These are phyloP conservation scores for Syrrhaptes paradoxus DNA, from an alignment of 2,113 vertebrate genomes.

Conservation along the genomic window DNA sequence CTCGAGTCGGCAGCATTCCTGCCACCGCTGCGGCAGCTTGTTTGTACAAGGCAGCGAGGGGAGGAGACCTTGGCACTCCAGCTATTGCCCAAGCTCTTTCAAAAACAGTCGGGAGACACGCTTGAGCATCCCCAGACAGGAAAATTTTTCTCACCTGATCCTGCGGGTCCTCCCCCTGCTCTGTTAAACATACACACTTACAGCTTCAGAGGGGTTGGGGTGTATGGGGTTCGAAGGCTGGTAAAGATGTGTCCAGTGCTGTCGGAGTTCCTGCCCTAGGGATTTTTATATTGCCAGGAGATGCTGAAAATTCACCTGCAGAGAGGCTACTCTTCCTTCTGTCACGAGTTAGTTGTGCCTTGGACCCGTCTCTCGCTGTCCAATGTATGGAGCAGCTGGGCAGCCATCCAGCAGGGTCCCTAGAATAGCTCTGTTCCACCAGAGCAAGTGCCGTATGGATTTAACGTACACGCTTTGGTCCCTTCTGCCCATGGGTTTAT, in stretches of 20 bases:
- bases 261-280: rapidly evolving
- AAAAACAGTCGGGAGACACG: neutral
- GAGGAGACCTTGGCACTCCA: neutral
- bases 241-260: neutral
- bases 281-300: neutral
- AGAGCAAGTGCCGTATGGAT: neutral
- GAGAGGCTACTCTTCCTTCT: neutral
- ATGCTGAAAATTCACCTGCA: neutral
- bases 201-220: neutral
- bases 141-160: neutral
- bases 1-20: neutral
- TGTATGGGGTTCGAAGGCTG: neutral
- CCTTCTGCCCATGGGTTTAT: neutral
- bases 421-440: neutral
- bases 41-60: neutral
- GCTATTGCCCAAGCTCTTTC: neutral
- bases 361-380: rapidly evolving
- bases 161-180: neutral
- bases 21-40: neutral
- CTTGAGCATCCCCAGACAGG: constrained; percentile 7
- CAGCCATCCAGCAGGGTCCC: neutral
- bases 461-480: neutral
- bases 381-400: rapidly evolving
- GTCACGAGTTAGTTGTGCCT: neutral
- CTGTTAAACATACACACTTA: neutral